These are phyloP conservation scores for Samia ricini DNA, from an alignment of 1,140 invertebrate genomes.

Conservation along the genomic window DNA sequence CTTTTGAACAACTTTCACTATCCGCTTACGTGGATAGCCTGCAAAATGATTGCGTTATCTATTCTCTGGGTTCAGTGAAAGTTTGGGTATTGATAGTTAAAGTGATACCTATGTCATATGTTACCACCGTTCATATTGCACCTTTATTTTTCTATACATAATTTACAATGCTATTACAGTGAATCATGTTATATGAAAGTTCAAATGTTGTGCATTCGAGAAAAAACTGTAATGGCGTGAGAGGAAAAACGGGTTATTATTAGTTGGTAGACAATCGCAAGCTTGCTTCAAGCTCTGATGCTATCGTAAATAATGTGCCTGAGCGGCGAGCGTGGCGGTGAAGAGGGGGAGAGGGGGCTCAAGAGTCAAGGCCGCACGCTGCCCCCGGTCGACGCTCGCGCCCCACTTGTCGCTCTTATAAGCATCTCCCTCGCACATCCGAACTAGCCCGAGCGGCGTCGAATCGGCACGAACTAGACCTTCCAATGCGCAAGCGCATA, in stretches of 20 bases:
- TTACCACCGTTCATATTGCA: not conserved
- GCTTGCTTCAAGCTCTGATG: constrained; percentile 69
- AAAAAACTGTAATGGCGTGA: constrained; percentile 70
- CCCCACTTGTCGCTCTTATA: constrained; percentile 61
- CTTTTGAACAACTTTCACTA: constrained; percentile 74
- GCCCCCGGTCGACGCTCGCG: constrained; percentile 78
- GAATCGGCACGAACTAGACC: constrained; percentile 69
- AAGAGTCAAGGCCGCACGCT: constrained; percentile 85
- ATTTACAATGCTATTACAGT: not conserved
- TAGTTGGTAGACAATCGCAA: constrained; percentile 69
- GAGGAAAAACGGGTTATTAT: constrained; percentile 77
- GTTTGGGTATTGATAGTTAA: constrained; percentile 58
- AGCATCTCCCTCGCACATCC: constrained; percentile 50
- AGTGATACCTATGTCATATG: constrained; percentile 8
- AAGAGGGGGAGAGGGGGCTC: constrained; percentile 45
- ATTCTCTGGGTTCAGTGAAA: constrained; percentile 65
- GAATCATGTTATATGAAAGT: constrained; percentile 6
- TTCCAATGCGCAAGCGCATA: constrained; percentile 68
- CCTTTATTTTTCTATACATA: not conserved
- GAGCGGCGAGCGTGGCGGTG: constrained; percentile 48
- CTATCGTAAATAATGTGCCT: constrained; percentile 75
- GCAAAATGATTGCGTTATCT: constrained; percentile 66
- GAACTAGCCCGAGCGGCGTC: constrained; percentile 49
- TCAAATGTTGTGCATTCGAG: constrained; percentile 18
- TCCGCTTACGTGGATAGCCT: constrained; percentile 63